A percentile compares a stretch with the other conserved stretches of the same genome.
Conservation (phyloP, 2,888 invertebrate genomes). For the Drosophila pegasa region DNA sequence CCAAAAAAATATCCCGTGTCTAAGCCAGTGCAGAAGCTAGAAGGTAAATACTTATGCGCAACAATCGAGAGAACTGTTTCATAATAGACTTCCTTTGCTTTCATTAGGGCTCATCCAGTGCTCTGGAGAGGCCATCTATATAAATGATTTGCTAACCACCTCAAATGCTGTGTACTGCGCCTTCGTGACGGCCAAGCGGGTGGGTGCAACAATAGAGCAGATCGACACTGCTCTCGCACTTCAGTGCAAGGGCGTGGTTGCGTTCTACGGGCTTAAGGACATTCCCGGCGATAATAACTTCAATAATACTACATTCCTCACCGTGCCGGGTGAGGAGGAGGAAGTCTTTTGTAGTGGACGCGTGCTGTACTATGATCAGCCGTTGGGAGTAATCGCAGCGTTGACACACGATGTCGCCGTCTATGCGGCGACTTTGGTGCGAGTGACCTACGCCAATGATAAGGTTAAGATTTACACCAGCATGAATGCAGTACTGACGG, state of each 20-base stretch:
- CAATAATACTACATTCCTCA: constrained; percentile 86
- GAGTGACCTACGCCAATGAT: constrained; percentile 85
- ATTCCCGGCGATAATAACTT: constrained; percentile 85
- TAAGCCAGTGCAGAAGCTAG: constrained; percentile 91
- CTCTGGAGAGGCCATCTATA: constrained; percentile 91
- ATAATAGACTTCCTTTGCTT: not conserved
- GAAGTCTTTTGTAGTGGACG: constrained; percentile 79
- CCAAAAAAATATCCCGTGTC: constrained; percentile 90
- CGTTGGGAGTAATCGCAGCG: constrained; percentile 91
- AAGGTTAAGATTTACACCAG: constrained; percentile 69
- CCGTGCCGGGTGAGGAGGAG: constrained; percentile 74
- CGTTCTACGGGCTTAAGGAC: constrained; percentile 87
- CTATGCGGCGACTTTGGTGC: constrained; percentile 84
- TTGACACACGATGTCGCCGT: constrained; percentile 86
- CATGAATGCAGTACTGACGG: constrained; percentile 85
- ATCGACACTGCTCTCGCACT: constrained; percentile 86
- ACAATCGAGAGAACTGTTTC: not conserved
- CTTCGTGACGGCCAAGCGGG: constrained; percentile 87
- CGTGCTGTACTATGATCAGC: constrained; percentile 89
- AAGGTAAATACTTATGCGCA: constrained; percentile 85
- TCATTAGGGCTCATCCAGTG: constrained; percentile 85
- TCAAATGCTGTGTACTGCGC: constrained; percentile 87
- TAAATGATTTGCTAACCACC: constrained; percentile 89
- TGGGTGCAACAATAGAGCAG: constrained; percentile 85
- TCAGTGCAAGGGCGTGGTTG: constrained; percentile 86